Evolutionary conservation across 2,888 invertebrate species (phyloP).

Genomic region (Drosophila lacicola): DNA sequence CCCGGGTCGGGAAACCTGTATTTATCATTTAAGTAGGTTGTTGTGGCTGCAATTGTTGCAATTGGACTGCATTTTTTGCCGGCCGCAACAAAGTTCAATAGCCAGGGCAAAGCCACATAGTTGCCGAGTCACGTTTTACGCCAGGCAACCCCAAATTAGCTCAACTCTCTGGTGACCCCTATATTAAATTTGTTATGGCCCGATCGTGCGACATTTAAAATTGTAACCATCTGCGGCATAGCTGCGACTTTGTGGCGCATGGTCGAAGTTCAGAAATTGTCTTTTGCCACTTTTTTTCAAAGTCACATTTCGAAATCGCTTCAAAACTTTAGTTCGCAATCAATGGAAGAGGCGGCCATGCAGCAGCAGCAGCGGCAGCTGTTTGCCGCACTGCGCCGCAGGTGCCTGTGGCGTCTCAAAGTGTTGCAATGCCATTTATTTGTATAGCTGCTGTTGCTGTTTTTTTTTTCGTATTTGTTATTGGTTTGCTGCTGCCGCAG

Average conservation of each 20-base stretch:
- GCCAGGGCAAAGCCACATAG: constrained; percentile 59
- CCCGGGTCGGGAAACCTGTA: constrained; percentile 57
- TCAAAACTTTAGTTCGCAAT: constrained; percentile 56
- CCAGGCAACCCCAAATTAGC: constrained; percentile 63
- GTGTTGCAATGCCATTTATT: constrained; percentile 68
- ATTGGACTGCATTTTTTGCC: constrained; percentile 46
- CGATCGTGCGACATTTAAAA: constrained; percentile 71
- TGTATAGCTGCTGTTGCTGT: constrained; percentile 29
- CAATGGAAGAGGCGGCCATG: constrained; percentile 39
- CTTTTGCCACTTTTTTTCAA: constrained; percentile 50
- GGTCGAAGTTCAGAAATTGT: constrained; percentile 59
- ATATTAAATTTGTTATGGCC: constrained; percentile 32
- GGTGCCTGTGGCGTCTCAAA: constrained; percentile 53
- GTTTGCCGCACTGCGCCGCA: constrained; percentile 29
- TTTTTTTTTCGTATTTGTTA: constrained; percentile 24
- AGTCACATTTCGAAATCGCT: constrained; percentile 67
- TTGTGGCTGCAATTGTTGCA: constrained; percentile 36
- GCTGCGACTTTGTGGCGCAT: constrained; percentile 24
- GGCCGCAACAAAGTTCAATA: constrained; percentile 72
- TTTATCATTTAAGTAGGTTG: constrained; percentile 72
- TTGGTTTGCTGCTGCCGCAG: constrained; percentile 17
- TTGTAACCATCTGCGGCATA: constrained; percentile 31
- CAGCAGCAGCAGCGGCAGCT: constrained; percentile 42
- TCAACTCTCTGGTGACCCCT: constrained; percentile 59
- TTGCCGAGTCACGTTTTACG: constrained; percentile 61